Conservation (phyloP, 2,888 invertebrate species). For the Diarsia rubi region DNA sequence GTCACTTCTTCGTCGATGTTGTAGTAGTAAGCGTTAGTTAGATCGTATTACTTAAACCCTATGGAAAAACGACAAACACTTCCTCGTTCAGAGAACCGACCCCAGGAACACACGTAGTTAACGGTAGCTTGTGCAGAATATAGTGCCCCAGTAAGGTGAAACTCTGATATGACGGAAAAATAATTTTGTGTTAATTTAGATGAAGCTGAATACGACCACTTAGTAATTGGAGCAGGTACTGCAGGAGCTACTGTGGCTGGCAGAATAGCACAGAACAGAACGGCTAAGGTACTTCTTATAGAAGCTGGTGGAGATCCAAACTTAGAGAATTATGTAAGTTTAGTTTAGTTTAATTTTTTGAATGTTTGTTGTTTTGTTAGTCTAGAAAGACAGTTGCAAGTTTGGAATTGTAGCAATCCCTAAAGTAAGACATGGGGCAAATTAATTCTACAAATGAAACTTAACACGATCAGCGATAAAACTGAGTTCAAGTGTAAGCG, state of each 20-base stretch:
- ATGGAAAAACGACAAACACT: no score
- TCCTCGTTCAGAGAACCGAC: no score
- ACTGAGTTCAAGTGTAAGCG: no score
- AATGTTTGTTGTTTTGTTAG: no score
- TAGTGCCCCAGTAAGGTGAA: background rate
- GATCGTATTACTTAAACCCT: no score
- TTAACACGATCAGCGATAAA: no score
- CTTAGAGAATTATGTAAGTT: slow-evolving; percentile 11
- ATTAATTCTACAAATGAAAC: no score
- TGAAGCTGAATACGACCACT: slow-evolving; percentile 17
- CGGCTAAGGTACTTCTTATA: slow-evolving; percentile 26
- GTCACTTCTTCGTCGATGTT: no score
- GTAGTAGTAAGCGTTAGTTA: background rate
- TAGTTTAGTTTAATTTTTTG: background rate
- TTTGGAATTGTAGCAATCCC: no score
- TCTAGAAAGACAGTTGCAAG: background rate
- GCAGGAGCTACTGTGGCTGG: slow-evolving; percentile 15
- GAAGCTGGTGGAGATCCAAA: slow-evolving; percentile 22
- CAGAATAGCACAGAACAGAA: slow-evolving; percentile 10
- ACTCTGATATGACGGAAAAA: background rate
- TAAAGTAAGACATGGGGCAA: no score
- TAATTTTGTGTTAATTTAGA: background rate
- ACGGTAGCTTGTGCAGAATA: background rate
- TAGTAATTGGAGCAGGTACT: slow-evolving; percentile 33
- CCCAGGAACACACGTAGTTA: background rate